These are phyloP conservation scores for Echeneis naucrates DNA, from an alignment of 2,797 vertebrate species.

Conservation along the genomic window DNA sequence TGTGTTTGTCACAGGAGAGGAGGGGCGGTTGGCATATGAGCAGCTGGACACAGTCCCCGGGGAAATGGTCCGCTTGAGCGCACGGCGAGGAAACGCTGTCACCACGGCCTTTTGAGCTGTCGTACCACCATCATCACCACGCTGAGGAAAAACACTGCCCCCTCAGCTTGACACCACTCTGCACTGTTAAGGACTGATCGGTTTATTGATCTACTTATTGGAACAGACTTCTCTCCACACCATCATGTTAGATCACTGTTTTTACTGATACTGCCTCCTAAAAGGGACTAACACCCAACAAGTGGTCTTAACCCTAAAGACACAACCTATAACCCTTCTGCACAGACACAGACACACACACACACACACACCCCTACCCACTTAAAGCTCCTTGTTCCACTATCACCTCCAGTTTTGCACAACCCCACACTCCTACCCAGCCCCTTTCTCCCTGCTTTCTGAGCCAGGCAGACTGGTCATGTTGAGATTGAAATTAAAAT, in stretches of 20 bases:
- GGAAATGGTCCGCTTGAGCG: slow-evolving; percentile 87
- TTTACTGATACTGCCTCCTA: slow-evolving; percentile 50
- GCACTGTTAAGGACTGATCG: slow-evolving; percentile 48
- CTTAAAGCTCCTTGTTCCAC: slow-evolving; percentile 5
- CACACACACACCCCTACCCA: not conserved
- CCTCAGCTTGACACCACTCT: slow-evolving; percentile 14
- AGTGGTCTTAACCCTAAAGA: slow-evolving; percentile 44
- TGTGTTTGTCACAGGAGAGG: slow-evolving; percentile 86
- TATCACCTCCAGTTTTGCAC: not conserved
- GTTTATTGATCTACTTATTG: slow-evolving; percentile 26
- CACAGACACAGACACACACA: slow-evolving; percentile 9
- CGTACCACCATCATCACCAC: slow-evolving; percentile 25
- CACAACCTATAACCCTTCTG: slow-evolving; percentile 41
- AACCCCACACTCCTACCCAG: slow-evolving; percentile 6
- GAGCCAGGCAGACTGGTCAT: slow-evolving; percentile 67
- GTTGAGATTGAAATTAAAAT: slow-evolving; percentile 40
- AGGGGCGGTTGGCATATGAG: slow-evolving; percentile 94
- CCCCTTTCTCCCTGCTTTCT: slow-evolving; percentile 61
- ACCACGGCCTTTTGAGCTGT: slow-evolving; percentile 91
- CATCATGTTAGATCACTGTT: slow-evolving; percentile 37
- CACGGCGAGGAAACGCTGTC: slow-evolving; percentile 86
- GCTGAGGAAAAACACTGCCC: slow-evolving; percentile 27
- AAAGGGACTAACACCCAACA: slow-evolving; percentile 55
- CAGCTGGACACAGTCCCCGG: slow-evolving; percentile 92
- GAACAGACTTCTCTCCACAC: slow-evolving; percentile 29